Base-by-base conservation (phyloP, 2,888 invertebrate species). In the Cynaeus angustus region DNA sequence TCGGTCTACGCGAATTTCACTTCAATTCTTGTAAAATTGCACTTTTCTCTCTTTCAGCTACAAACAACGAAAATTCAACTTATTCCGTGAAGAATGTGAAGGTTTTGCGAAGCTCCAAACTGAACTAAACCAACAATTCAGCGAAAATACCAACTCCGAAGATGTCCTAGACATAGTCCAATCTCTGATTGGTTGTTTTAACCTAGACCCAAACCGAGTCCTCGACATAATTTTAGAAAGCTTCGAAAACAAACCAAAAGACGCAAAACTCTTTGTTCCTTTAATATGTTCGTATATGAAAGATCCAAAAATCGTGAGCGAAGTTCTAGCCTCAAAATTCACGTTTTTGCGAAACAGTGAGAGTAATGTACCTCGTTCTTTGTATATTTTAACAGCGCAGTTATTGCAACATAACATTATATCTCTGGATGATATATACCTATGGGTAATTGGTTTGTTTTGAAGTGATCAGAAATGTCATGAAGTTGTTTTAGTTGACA, bases 1-100 rank as follows among this genome's bases (percentile, higher is more conserved):
- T n/a, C n/a, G n/a, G n/a, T n/a, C n/a, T n/a, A n/a, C n/a, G n/a
- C n/a, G n/a, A n/a, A n/a, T n/a, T n/a, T n/a, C n/a, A n/a, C n/a
- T n/a, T n/a, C n/a, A n/a, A n/a, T n/a, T n/a, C n/a, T 21, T 21
- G 4, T 21, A 21, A 3, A 21, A 21, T n/a, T n/a, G n/a, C 21
- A 21, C 4, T 1, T 21, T 21, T 21, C 2, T 33, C n/a, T n/a
- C 69, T 90, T 90, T 72, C 85, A 99, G 99, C 85, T 99, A 99
- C 85, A 99, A 99, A 85, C 99, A 99, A 86, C 92, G 98, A 79
- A 99, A 99, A 83, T 99, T 98, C 85, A 99, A 99, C 87, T 88
- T 99, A 79, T 94, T 99, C 82, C 91, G 99, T 62, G 99, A 99
- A 87, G 99, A 99, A 87, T 97, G 95, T 86, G 99, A 99, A 88